phyloP scores from a whole-genome alignment of 2,888 invertebrate genomes.

The Xestia sexstrigata region DNA sequence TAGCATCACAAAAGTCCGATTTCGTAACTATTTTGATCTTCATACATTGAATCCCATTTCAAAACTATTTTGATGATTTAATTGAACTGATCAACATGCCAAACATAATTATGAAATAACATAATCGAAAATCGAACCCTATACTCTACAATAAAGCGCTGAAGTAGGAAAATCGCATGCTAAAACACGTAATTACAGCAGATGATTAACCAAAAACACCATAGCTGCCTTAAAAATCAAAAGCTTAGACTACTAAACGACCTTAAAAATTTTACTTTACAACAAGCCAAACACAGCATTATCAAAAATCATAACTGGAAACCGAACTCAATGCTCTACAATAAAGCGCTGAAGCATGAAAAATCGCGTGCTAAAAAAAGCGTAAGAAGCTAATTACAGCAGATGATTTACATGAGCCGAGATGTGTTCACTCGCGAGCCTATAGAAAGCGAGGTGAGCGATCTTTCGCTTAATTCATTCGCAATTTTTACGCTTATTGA shows the following conservation, averaged over 20 bases:
- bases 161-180: conserved; percentile 36
- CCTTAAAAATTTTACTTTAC: too few species aligned
- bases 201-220: too few species aligned
- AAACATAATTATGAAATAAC: not conserved
- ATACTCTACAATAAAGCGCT: conserved; percentile 12
- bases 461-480: conserved; percentile 67
- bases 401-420: conserved; percentile 51
- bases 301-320: conserved; percentile 13
- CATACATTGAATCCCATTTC: too few species aligned
- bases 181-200: too few species aligned
- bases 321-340: not conserved
- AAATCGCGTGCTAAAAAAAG: conserved; percentile 53
- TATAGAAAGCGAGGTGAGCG: conserved; percentile 71
- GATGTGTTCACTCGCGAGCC: conserved; percentile 55
- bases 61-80: too few species aligned
- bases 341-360: conserved; percentile 39
- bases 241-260: too few species aligned
- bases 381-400: conserved; percentile 41
- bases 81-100: too few species aligned
- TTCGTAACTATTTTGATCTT: too few species aligned
- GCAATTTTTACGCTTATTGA: conserved; percentile 57
- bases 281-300: not conserved
- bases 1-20: too few species aligned
- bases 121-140: conserved; percentile 1
- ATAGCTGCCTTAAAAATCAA: too few species aligned